Evolutionary conservation across 2,888 invertebrate genomes (phyloP), one percentile per base, ranked within the genome.

Genomic region (Molorchus minor): DNA sequence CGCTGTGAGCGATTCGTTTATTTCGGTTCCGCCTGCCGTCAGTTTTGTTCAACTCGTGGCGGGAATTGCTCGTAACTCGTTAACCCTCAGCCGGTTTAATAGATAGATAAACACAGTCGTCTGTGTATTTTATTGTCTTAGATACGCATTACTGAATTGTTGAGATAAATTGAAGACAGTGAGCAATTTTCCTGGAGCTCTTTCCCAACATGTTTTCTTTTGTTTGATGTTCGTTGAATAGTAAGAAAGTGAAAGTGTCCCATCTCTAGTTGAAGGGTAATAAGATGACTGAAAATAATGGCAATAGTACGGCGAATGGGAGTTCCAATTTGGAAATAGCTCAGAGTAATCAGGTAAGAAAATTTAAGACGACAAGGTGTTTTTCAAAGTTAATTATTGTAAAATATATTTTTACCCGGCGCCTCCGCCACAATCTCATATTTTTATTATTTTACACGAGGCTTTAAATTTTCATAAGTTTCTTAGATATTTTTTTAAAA

Each of bases 251-350:
- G 44, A 53, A 43, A 46, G 56, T 47, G 46, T 40, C 29, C 40
- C n/a, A 8, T 5, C 3, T 21, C 19, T 10, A 21, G 21, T 15
- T 29, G 33, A 33, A 20, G 17, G 19, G n/a, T 7, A 8, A 12
- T 5, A 54, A 54, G 16, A 62, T 62, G 62, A 58, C 62, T 1
- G 58, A 49, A 45, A 57, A 49, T 7, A 59, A 43, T 25, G 38
- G 38, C 33, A 52, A 35, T 29, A 35, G 51, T 10, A 47, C 58
- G 19, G 57, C 82, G 47, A 85, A 82, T 75, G 83, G 84, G 64
- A 84, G 82, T 71, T 83, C 85, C 40, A 84, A 82, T 57, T 78
- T 86, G 82, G 82, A 83, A 75, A 81, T 82, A 59, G 82, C 80
- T 47, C 81, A 82, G 52, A 82, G 81, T 67, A 80, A 80, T 71